Base-by-base conservation (phyloP, 2,888 invertebrate species). In the Euclidia mi region DNA sequence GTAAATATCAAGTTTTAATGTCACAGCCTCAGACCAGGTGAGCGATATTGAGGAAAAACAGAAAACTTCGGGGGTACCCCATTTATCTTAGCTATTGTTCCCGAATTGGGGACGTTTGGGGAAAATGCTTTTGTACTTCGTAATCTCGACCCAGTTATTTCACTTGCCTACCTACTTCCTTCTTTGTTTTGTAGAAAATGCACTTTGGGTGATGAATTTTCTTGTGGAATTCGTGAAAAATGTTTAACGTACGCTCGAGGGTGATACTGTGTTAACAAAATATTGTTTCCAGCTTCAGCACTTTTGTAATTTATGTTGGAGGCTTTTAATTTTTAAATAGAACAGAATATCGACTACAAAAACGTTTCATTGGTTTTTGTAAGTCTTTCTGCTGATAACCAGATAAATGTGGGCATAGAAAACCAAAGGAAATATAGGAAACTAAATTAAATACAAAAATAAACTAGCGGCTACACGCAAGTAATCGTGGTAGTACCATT, bases 31-130 rank as follows among this genome's bases (percentile, higher is more conserved):
- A 55, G 58, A 65, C 65, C 82, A 82, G 82, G 79, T 83, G 82
- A 79, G 64, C 57, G 70, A 61, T 70, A 78, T 76, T 75, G 78
- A 65, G 71, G 76, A 81, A 83, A 84, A 84, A 79, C 64, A 66
- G 63, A 56, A 44, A 67, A 68, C 52, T 51, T 74, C 60, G 58
- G 62, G 50, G 65, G 71, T 70, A 69, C n/a, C 68, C 79, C 79
- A 87, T 88, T 86, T 85, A 85, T 88, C 82, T 82, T 73, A 45
- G 69, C 81, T 55, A 78, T 84, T 87, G 85, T 86, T 79, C 75
- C 63, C 48, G 68, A 79, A 78, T 81, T 68, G 76, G 69, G 76
- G 66, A 69, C 74, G 65, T 68, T 73, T 60, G 61, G 59, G 63
- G 71, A 70, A 70, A 75, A 75, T 55, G 74, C 76, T 72, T 77